These are phyloP conservation scores for Episyrphus balteatus DNA, from an alignment of 1,140 invertebrate species.

Conservation along the genomic window DNA sequence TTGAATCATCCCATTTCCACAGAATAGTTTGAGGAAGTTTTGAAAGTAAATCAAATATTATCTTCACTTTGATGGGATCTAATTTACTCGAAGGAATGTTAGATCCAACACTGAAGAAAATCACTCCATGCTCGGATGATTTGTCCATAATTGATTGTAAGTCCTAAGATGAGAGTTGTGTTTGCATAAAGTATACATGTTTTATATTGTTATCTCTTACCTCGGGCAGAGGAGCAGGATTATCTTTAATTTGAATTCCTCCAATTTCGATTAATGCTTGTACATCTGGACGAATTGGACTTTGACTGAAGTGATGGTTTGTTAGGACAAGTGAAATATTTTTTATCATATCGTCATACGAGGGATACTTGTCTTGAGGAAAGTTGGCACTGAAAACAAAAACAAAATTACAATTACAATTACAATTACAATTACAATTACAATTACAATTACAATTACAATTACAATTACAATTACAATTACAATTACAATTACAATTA, in stretches of 20 bases:
- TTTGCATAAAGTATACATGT: neutral
- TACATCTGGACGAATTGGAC: constrained; percentile 9
- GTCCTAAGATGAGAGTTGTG: constrained; percentile 24
- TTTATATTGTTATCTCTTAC: constrained; percentile 11
- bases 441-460: too few relatives aligned
- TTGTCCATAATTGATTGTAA: constrained; percentile 39
- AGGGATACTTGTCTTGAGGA: neutral
- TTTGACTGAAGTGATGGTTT: neutral
- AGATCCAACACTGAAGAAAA: constrained; percentile 46
- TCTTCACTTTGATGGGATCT: constrained; percentile 35
- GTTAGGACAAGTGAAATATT: neutral
- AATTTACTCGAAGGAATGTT: constrained; percentile 32
- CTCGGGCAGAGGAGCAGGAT: constrained; percentile 13
- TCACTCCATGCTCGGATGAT: constrained; percentile 37
- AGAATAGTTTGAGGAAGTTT: constrained; percentile 39
- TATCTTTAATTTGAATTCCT: constrained; percentile 20
- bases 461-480: too few relatives aligned
- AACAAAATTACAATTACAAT: too few relatives aligned
- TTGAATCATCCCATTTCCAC: constrained; percentile 37
- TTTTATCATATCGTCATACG: neutral
- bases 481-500: too few relatives aligned
- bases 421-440: too few relatives aligned
- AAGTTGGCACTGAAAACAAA: too few relatives aligned
- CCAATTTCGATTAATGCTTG: constrained; percentile 23
- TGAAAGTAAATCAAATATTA: constrained; percentile 34